Evolutionary conservation across 2,888 invertebrate genomes (phyloP).

Genomic region (Helobdella robusta): DNA sequence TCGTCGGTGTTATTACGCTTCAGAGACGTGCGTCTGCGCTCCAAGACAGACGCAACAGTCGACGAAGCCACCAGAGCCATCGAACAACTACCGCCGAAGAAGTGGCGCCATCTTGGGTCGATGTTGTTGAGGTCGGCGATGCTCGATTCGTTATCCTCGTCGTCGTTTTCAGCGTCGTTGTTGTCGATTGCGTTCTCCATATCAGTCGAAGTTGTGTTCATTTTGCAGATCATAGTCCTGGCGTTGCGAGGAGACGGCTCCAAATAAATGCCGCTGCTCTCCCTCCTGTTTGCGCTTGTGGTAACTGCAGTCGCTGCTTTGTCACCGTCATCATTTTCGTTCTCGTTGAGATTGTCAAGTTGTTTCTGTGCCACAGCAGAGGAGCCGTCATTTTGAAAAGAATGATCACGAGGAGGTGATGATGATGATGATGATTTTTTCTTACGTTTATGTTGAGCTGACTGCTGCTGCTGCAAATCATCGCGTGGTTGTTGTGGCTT

Average conservation of each 20-base stretch:
- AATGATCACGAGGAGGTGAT: no score
- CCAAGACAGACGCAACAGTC: not conserved
- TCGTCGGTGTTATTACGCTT: conserved; percentile 35
- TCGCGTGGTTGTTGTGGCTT: no score
- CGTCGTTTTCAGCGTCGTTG: not conserved
- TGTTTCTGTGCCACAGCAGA: no score
- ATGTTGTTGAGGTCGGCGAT: not conserved
- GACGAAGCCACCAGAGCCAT: conserved; percentile 15
- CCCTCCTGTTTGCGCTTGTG: not conserved
- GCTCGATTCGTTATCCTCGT: not conserved
- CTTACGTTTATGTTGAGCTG: no score
- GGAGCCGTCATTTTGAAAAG: no score
- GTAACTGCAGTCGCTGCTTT: not conserved
- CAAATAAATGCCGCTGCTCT: not conserved
- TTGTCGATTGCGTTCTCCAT: not conserved
- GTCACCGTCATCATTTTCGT: not conserved
- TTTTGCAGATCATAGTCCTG: no score
- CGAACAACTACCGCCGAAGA: not conserved
- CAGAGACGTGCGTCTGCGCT: conserved; percentile 27
- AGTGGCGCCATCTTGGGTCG: conserved; percentile 11
- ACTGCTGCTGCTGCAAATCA: not conserved
- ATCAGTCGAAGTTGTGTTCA: not conserved
- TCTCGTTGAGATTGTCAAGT: not conserved
- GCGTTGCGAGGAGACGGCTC: no score
- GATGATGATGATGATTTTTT: no score